Evolutionary conservation across 2,888 invertebrate species (phyloP).

Genomic region (Melipona bicolor): DNA sequence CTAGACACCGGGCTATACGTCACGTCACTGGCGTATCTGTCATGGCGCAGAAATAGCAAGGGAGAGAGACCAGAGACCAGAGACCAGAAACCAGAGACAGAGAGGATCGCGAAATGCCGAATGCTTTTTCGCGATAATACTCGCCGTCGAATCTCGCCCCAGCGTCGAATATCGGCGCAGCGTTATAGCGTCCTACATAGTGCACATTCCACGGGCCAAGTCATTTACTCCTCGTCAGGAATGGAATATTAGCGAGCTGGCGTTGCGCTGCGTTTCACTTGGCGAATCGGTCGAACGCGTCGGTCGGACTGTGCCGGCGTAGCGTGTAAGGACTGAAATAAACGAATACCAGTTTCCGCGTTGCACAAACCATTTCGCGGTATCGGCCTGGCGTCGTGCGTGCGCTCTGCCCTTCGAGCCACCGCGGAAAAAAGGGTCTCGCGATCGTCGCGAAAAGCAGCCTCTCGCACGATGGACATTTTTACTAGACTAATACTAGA

Average conservation of each 20-base stretch:
- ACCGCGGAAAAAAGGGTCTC: neutral
- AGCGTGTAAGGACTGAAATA: constrained; percentile 45
- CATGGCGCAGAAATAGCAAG: constrained; percentile 1
- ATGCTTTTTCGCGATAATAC: constrained; percentile 42
- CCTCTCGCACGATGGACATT: neutral
- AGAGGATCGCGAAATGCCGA: constrained; percentile 25
- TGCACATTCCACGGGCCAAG: constrained; percentile 44
- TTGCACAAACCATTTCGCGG: constrained; percentile 31
- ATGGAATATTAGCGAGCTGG: constrained; percentile 54
- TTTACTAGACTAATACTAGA: accelerated
- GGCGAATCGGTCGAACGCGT: constrained; percentile 47
- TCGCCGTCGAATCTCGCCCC: constrained; percentile 37
- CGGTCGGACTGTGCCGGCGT: constrained; percentile 10
- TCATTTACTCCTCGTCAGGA: constrained; percentile 58
- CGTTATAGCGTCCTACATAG: constrained; percentile 55
- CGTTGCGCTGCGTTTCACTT: constrained; percentile 56
- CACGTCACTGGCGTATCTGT: neutral
- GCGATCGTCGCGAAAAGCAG: neutral
- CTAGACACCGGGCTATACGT: neutral
- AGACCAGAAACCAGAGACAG: too few relatives aligned
- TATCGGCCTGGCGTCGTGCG: neutral
- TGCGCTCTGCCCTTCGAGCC: constrained; percentile 6
- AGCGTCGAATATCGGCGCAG: constrained; percentile 48
- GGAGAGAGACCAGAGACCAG: neutral
- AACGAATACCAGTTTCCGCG: constrained; percentile 50